Conservation (phyloP, 2,888 invertebrate species). For the Fragum fragum region DNA sequence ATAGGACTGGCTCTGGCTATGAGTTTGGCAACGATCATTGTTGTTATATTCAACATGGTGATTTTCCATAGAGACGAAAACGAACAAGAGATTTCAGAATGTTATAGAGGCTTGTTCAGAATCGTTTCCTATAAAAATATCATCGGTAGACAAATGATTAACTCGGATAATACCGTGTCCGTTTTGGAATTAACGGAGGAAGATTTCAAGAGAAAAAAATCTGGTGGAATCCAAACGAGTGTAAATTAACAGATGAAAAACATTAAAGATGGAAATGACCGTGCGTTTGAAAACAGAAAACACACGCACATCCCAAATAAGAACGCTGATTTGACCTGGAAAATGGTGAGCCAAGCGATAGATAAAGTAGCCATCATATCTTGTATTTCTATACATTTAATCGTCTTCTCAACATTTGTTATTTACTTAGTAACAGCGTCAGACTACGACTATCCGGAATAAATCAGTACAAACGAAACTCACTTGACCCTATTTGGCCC, state of each 20-base stretch:
- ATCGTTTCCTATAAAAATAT: background rate
- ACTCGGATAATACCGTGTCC: background rate
- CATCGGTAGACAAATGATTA: background rate
- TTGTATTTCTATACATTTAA: background rate
- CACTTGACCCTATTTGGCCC: no score
- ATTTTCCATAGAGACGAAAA: slow-evolving; percentile 13
- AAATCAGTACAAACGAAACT: no score
- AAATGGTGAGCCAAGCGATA: slow-evolving; percentile 17
- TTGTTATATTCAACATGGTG: slow-evolving; percentile 13
- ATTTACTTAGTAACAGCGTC: background rate
- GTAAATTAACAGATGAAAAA: background rate
- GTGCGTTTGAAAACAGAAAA: background rate
- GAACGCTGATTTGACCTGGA: background rate
- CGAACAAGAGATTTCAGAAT: background rate
- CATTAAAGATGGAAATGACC: background rate
- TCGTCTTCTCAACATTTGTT: background rate
- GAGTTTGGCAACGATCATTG: background rate
- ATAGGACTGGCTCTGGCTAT: background rate
- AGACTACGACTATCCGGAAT: background rate
- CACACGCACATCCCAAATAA: background rate
- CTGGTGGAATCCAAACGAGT: background rate
- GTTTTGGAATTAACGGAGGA: background rate
- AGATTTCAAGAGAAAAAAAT: background rate
- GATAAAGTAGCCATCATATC: background rate
- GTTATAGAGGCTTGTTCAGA: background rate